Base-by-base conservation (phyloP, 2,797 vertebrate genomes). In the Tokudaia muenninki region DNA sequence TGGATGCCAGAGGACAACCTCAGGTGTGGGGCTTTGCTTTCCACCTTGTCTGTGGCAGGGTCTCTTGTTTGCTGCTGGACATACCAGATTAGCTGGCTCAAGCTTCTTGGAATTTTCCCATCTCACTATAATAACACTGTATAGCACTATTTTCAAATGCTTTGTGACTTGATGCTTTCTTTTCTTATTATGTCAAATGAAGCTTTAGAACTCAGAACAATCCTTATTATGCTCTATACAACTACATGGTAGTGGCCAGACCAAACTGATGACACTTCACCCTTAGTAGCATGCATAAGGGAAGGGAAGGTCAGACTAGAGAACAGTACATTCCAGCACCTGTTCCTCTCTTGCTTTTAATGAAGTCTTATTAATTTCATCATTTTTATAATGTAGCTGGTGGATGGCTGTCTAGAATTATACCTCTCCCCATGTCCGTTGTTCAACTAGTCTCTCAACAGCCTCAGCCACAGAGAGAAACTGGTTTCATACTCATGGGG, bases 301-400 rank as follows among this genome's bases (percentile, higher is more conserved):
- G 55, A 70, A 94, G 47, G 65, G 37, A 21, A 78, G 52, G 31
- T 83, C 80, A 91, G 57, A 16, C 61, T 77, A 90, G 52, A 91
- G 41, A 93, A 88, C 13, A 61, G 59, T 44, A 34, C 24, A 78
- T 96, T n/a, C 57, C 22, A 29, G 55, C 16, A 94, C 55, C 86
- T 94, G 74, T 88, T 96, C 12, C 55, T 44, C 16, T 92, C 11
- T 67, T 91, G 50, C 77, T 92, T 84, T 65, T 78, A 88, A 96
- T 87, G 95, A 91, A 94, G 86, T 17, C 78, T 94, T 74, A 93
- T 77, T 94, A 87, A 89, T 88, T 84, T 72, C 44, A 63, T 74
- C 24, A 79, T 92, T n/a, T 91, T 86, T 55, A 78, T 93, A 90
- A 86, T 79, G 57, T 57, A 93, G 74, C 78, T 92, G 83, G 26